phyloP scores from a whole-genome alignment of 2,888 invertebrate species.

The Geophilus truncorum region DNA sequence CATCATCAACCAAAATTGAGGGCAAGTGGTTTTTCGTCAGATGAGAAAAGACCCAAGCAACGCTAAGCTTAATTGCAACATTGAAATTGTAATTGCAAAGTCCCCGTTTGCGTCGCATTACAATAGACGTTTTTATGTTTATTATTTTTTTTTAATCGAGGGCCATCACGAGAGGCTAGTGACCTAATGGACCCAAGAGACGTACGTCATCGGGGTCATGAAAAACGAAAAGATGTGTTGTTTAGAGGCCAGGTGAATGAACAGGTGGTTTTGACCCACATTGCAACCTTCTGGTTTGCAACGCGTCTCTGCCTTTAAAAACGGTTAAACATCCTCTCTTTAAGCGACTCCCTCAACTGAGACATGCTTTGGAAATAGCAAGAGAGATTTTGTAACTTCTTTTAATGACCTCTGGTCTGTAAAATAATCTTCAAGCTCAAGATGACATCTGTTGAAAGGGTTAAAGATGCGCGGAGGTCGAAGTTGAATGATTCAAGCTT shows the following conservation, averaged over 20 bases:
- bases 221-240: constrained; percentile 13
- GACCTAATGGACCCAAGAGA: constrained; percentile 11
- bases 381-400: constrained; percentile 15
- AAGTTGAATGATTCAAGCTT: background rate
- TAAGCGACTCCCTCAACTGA: background rate
- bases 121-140: background rate
- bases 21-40: background rate
- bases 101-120: background rate
- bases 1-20: background rate
- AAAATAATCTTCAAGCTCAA: background rate
- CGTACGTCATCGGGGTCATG: constrained; percentile 1
- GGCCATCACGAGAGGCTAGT: background rate
- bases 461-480: background rate
- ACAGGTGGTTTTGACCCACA: constrained; percentile 25
- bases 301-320: constrained; percentile 27
- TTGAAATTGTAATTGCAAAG: background rate
- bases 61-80: background rate
- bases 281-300: constrained; percentile 12
- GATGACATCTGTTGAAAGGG: constrained; percentile 5
- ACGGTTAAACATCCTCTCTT: constrained; percentile 25
- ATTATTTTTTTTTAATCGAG: background rate
- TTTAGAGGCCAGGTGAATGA: constrained; percentile 27
- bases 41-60: background rate
- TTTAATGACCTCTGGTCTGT: background rate
- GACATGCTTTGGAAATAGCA: background rate